Conservation (phyloP, 1,140 invertebrate species). For the Bombus soroeensis region DNA sequence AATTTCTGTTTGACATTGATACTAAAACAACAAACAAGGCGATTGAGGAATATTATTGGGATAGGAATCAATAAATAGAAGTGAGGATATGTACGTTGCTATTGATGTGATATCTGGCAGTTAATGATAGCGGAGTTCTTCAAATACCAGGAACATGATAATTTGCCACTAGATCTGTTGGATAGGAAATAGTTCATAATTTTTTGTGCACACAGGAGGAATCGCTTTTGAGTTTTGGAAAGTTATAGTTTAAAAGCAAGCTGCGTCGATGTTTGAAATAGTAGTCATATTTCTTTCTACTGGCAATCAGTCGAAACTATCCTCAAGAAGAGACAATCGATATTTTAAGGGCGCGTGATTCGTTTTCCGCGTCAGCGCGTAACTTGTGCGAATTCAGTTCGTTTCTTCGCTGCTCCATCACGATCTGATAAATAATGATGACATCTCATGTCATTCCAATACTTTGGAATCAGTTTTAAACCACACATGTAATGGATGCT, state of each 20-base stretch:
- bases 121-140: not conserved
- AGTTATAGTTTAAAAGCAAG: no score
- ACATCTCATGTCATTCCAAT: no score
- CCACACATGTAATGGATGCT: fast-evolving
- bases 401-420: no score
- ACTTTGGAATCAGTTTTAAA: no score
- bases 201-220: not conserved
- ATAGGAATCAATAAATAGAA: not conserved
- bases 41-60: not conserved
- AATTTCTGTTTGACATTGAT: not conserved
- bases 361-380: no score
- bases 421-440: no score
- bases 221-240: no score
- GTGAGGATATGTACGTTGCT: not conserved
- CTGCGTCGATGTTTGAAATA: not conserved
- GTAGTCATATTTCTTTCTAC: not conserved
- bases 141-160: not conserved
- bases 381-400: no score
- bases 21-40: not conserved
- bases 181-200: no score
- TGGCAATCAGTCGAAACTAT: not conserved
- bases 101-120: not conserved
- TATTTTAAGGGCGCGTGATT: no score
- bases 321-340: no score
- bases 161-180: no score